Percentiles rank a stretch among this genome's conserved stretches.
Conservation (phyloP, 1,140 invertebrate species). For the Lordiphosa clarofinis region DNA sequence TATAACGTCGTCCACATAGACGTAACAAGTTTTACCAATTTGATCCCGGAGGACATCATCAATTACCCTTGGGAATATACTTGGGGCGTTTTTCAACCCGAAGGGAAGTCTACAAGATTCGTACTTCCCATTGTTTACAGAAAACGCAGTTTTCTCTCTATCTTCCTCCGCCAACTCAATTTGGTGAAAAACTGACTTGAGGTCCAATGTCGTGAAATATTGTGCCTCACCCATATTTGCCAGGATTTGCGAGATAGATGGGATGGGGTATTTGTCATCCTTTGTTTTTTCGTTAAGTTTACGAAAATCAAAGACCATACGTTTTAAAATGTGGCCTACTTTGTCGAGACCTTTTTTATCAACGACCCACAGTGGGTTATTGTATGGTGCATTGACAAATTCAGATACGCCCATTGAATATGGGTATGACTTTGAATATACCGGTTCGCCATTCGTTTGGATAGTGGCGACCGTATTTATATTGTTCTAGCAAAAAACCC, state of each 20-base stretch:
- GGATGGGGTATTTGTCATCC: neutral
- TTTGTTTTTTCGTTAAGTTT: neutral
- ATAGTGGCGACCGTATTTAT: too few relatives aligned
- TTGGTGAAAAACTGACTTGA: conserved; percentile 2
- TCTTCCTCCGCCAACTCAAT: conserved; percentile 5
- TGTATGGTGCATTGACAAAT: too few relatives aligned
- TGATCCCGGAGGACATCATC: neutral
- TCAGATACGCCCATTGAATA: too few relatives aligned
- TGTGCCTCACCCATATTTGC: too few relatives aligned
- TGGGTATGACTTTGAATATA: too few relatives aligned
- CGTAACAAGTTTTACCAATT: conserved; percentile 3
- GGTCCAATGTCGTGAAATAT: too few relatives aligned
- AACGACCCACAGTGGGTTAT: neutral
- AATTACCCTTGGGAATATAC: neutral
- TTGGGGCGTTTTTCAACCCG: conserved; percentile 3
- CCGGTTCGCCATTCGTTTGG: too few relatives aligned
- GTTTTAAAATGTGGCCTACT: neutral
- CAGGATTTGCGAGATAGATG: neutral
- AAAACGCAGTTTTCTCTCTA: conserved; percentile 3
- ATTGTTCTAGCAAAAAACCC: too few relatives aligned
- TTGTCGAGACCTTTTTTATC: neutral
- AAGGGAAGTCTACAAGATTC: conserved; percentile 1
- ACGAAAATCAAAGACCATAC: neutral
- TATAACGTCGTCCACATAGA: neutral
- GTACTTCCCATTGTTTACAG: neutral